These are phyloP conservation scores for Glyptemys insculpta DNA, from an alignment of 2,797 vertebrate genomes.

Conservation along the genomic window DNA sequence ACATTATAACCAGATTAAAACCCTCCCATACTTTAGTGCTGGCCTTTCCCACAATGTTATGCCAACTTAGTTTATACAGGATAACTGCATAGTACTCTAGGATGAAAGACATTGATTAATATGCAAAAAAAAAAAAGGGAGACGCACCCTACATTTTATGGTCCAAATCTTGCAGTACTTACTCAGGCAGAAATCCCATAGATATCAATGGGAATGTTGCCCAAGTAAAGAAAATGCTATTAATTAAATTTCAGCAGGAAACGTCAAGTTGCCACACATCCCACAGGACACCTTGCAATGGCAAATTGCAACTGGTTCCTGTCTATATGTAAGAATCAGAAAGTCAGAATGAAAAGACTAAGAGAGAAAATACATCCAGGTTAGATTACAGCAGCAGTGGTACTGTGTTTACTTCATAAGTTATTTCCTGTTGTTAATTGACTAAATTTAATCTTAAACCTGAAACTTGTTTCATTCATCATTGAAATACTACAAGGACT, in stretches of 20 bases:
- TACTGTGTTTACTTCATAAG: not conserved
- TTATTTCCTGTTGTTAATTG: not conserved
- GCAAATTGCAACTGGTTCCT: not conserved
- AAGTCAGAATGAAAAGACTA: not conserved
- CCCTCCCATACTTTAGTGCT: not conserved
- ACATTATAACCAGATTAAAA: not conserved
- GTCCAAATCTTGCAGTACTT: not conserved
- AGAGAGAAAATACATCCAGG: not conserved
- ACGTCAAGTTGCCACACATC: not conserved
- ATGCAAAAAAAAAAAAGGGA: not conserved
- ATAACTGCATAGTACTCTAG: too few species aligned
- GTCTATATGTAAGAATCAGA: too few species aligned
- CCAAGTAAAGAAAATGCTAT: not conserved
- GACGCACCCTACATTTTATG: not conserved
- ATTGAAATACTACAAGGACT: not conserved
- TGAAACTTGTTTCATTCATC: not conserved
- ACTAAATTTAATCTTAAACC: not conserved
- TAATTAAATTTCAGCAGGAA: not conserved
- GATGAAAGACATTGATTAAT: not conserved
- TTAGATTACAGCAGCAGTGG: not conserved
- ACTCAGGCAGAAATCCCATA: not conserved
- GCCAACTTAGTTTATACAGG: not conserved
- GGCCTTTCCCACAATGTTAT: not conserved
- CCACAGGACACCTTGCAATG: not conserved
- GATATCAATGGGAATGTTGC: not conserved